A percentile compares a stretch with the other conserved stretches of the same genome.
Evolutionary conservation across 2,888 invertebrate genomes (phyloP).

Genomic region (Caenorhabditis sp.): DNA sequence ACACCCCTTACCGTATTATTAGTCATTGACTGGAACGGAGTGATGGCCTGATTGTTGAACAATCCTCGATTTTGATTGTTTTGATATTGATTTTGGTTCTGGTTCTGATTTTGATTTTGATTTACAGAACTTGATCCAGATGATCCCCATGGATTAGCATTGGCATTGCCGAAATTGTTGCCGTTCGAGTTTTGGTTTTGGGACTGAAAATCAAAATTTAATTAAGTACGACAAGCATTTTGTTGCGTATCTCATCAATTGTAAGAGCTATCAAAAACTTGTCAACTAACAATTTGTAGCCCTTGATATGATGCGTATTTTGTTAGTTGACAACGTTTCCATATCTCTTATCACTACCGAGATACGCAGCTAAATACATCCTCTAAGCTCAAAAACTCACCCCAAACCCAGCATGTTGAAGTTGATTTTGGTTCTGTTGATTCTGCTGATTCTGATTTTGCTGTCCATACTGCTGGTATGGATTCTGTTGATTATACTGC

Average conservation of each 20-base stretch:
- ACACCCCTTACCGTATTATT: slow-evolving; percentile 30
- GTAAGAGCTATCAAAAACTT: no score
- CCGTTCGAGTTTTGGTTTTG: slow-evolving; percentile 14
- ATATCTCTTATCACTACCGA: not conserved
- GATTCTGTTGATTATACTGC: slow-evolving; percentile 46
- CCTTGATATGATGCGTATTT: no score
- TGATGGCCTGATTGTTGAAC: slow-evolving; percentile 52
- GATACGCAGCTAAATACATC: not conserved
- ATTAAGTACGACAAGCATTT: no score
- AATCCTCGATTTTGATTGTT: slow-evolving; percentile 52
- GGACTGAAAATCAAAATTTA: slow-evolving; percentile 3
- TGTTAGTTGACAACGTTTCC: no score
- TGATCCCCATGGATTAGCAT: slow-evolving; percentile 34
- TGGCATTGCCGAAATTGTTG: slow-evolving; percentile 33
- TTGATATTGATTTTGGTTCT: slow-evolving; percentile 26
- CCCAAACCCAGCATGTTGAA: slow-evolving; percentile 31
- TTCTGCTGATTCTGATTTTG: slow-evolving; percentile 14
- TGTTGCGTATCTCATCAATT: no score
- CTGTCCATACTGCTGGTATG: slow-evolving; percentile 43
- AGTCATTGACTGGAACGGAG: slow-evolving; percentile 23
- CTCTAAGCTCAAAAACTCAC: slow-evolving; percentile 14
- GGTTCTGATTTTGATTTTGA: slow-evolving; percentile 33
- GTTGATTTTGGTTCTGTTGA: not conserved
- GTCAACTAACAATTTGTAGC: no score
- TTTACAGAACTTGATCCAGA: slow-evolving; percentile 4